Evolutionary conservation across 1,140 invertebrate species (phyloP).

Genomic region (Meloidogyne hapla): DNA sequence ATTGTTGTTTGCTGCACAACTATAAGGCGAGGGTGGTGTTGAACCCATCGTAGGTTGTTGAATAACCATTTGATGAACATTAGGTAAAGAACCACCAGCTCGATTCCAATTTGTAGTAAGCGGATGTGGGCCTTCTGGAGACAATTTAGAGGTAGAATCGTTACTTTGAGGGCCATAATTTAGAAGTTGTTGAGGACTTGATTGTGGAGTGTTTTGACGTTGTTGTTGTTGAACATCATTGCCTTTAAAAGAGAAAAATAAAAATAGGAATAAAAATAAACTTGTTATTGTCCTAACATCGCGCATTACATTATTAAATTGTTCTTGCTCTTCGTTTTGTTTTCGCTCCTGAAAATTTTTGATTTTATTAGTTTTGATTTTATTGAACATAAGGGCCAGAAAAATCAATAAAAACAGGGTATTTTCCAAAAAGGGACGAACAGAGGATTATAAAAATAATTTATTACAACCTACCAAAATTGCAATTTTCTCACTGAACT

Average conservation of each 20-base stretch:
- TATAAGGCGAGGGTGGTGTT: conserved; percentile 36
- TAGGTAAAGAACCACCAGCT: conserved; percentile 52
- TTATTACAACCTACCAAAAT: conserved; percentile 28
- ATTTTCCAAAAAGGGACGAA: no score
- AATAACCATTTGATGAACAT: conserved; percentile 44
- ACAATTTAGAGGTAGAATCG: conserved; percentile 24
- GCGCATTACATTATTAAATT: conserved; percentile 58
- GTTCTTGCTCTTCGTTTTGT: conserved; percentile 56
- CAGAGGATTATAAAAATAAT: conserved; percentile 11
- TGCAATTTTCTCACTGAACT: conserved; percentile 63
- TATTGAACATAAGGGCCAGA: no score
- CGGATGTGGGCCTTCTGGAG: conserved; percentile 36
- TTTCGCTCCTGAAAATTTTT: conserved; percentile 52
- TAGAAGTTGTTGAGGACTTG: conserved; percentile 15
- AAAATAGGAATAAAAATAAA: neutral
- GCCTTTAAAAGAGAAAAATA: neutral
- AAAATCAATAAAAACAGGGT: no score
- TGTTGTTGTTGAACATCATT: conserved; percentile 15
- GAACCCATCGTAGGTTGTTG: conserved; percentile 32
- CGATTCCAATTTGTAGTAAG: conserved; percentile 29
- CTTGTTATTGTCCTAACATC: conserved; percentile 55
- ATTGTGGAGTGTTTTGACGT: conserved; percentile 22
- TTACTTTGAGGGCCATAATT: neutral
- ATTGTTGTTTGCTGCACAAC: neutral
- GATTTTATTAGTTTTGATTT: no score